phyloP scores from a whole-genome alignment of 2,797 vertebrate species.

The Uromys caudimaculatus region DNA sequence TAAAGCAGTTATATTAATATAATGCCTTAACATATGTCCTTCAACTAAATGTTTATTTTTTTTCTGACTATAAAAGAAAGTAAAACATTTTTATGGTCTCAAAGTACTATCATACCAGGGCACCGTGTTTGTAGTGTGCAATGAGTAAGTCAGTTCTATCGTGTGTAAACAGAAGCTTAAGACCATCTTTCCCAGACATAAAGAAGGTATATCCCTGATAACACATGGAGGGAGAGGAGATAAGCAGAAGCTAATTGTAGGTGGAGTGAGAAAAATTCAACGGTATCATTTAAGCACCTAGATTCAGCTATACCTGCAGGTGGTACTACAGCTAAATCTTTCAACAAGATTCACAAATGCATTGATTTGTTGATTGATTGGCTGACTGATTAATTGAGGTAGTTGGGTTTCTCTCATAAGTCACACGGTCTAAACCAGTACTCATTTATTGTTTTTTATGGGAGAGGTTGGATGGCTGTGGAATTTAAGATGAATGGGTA shows the following conservation, averaged over 20 bases:
- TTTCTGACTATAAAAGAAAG: not conserved
- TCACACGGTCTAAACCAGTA: not conserved
- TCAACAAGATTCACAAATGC: not conserved
- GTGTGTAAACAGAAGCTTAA: not conserved
- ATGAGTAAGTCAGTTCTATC: not conserved
- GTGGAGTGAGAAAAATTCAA: not conserved
- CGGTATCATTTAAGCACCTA: not conserved
- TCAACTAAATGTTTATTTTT: not conserved
- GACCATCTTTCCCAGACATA: not conserved
- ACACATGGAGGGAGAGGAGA: not conserved
- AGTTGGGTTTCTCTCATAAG: not conserved
- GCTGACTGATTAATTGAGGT: not conserved
- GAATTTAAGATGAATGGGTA: not conserved
- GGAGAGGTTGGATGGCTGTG: not conserved
- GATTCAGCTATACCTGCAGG: slow-evolving; percentile 1
- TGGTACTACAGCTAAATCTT: not conserved
- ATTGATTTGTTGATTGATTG: not conserved
- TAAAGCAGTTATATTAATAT: not conserved
- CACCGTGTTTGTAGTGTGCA: not conserved
- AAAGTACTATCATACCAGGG: not conserved
- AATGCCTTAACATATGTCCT: not conserved
- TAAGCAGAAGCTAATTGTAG: not conserved
- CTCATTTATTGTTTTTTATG: not conserved
- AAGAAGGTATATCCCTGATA: too few species aligned
- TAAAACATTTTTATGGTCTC: not conserved